phyloP scores from a whole-genome alignment of 2,797 vertebrate species.

The Fistularia tabacaria region DNA sequence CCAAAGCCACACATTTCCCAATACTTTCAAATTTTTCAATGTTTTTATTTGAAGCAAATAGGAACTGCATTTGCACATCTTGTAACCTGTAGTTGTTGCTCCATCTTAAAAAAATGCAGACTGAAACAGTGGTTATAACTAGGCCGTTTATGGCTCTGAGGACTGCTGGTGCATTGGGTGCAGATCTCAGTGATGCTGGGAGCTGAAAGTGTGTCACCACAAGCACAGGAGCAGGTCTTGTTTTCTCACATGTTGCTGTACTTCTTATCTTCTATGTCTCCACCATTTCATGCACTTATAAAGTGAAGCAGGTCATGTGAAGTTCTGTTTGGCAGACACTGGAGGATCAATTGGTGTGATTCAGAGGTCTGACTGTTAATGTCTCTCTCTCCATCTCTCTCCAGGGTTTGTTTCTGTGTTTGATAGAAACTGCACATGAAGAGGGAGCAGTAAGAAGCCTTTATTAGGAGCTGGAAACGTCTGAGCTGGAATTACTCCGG shows the following conservation, averaged over 20 bases:
- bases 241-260: slow-evolving; percentile 16
- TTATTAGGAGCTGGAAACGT: slow-evolving; percentile 45
- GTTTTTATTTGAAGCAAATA: too few species aligned
- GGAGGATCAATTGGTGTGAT: slow-evolving; percentile 17
- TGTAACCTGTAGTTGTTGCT: too few species aligned
- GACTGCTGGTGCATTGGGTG: slow-evolving; percentile 62
- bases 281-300: slow-evolving; percentile 9
- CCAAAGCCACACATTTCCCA: too few species aligned
- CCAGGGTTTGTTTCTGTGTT: slow-evolving; percentile 4
- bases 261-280: background rate
- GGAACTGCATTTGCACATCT: too few species aligned
- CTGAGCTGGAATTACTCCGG: slow-evolving; percentile 31
- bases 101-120: too few species aligned
- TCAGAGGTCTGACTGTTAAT: slow-evolving; percentile 15
- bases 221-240: slow-evolving; percentile 16
- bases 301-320: background rate
- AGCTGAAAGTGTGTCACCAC: slow-evolving; percentile 61
- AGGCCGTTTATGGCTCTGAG: slow-evolving; percentile 52
- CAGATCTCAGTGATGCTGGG: slow-evolving; percentile 47
- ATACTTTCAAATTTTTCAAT: too few species aligned
- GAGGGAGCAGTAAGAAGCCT: slow-evolving; percentile 33
- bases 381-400: slow-evolving; percentile 17
- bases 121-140: slow-evolving; percentile 28
- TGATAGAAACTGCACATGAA: slow-evolving; percentile 1
- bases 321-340: background rate